A percentile compares a stretch with the other conserved stretches of the same genome.
phyloP scores from a whole-genome alignment of 2,113 vertebrate genomes.

The Sterna hirundo region DNA sequence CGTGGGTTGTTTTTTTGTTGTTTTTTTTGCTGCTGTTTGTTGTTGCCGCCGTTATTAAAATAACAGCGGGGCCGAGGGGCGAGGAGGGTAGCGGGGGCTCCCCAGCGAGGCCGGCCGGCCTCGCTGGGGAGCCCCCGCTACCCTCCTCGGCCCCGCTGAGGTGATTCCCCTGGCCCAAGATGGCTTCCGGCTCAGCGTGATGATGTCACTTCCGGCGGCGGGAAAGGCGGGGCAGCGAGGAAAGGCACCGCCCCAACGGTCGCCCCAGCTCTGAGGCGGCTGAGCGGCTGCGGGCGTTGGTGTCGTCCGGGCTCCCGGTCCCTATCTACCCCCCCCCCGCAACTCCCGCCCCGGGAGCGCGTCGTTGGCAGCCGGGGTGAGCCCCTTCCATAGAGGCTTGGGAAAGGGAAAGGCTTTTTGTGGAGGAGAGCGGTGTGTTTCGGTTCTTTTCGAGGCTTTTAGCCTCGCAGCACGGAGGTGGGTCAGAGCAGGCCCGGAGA shows the following conservation, averaged over 20 bases:
- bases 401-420: background rate
- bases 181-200: background rate
- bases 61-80: background rate
- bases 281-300: background rate
- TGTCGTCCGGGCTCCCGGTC: too few relatives aligned
- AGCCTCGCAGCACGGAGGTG: background rate
- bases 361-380: background rate
- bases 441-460: accelerated
- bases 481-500: background rate
- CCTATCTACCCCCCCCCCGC: too few relatives aligned
- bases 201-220: slow-evolving; percentile 19
- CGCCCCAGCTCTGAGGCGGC: background rate
- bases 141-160: too few relatives aligned
- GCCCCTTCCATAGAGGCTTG: background rate
- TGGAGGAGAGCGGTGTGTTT: too few relatives aligned
- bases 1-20: too few relatives aligned
- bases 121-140: too few relatives aligned
- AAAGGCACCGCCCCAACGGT: background rate
- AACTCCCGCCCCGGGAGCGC: too few relatives aligned
- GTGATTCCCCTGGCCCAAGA: accelerated
- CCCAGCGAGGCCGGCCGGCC: background rate
- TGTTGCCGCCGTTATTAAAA: background rate
- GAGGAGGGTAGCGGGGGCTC: background rate
- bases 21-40: background rate
- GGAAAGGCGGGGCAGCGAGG: background rate